Percentiles rank a stretch among this genome's conserved stretches.
phyloP scores from a whole-genome alignment of 2,113 vertebrate genomes.

The Columba janthina region DNA sequence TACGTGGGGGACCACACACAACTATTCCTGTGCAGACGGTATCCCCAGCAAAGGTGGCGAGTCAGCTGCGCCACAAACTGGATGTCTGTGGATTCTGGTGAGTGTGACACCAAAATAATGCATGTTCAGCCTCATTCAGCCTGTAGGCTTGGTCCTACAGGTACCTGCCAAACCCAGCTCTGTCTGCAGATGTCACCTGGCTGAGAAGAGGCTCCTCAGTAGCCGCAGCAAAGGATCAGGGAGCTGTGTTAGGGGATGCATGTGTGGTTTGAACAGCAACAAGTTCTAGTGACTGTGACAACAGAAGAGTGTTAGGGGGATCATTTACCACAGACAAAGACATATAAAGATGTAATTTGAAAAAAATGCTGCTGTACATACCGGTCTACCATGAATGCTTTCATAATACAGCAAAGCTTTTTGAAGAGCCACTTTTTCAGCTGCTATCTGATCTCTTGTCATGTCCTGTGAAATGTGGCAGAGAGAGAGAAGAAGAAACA shows the following conservation, averaged over 20 bases:
- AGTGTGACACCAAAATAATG: background rate
- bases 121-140: background rate
- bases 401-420: slow-evolving; percentile 94
- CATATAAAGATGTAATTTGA: background rate
- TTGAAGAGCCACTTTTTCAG: slow-evolving; percentile 93
- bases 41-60: background rate
- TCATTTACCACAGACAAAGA: background rate
- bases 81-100: background rate
- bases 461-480: slow-evolving; percentile 84
- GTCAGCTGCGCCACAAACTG: background rate
- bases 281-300: background rate
- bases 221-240: background rate
- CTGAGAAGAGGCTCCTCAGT: background rate
- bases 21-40: background rate
- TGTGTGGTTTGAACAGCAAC: background rate
- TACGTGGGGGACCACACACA: background rate
- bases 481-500: background rate
- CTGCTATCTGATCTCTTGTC: slow-evolving; percentile 93
- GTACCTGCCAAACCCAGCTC: background rate
- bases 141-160: background rate
- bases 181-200: background rate
- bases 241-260: background rate
- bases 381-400: slow-evolving; percentile 93
- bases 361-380: slow-evolving; percentile 65
- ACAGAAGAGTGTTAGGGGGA: background rate